Conservation (phyloP, 2,797 vertebrate genomes). For the Chrysocyon brachyurus region DNA sequence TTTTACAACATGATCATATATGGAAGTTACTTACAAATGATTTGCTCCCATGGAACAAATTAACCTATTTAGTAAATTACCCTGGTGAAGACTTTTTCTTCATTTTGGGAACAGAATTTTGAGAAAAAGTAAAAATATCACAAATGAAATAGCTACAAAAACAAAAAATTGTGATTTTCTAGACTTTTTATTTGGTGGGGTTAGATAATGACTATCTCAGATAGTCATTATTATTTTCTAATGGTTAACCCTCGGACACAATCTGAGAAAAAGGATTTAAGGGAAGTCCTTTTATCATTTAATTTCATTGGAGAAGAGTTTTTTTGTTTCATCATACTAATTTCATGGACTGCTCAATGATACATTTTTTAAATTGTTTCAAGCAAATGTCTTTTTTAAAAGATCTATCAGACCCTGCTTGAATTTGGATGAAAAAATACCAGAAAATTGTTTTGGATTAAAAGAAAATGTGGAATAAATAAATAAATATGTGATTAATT, state of each 20-base stretch:
- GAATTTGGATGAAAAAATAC: neutral
- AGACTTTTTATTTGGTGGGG: neutral
- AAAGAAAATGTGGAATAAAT: conserved; percentile 3
- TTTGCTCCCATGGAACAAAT: neutral
- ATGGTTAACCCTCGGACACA: neutral
- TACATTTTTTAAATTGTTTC: neutral
- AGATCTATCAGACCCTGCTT: neutral
- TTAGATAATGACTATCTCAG: neutral
- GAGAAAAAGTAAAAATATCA: neutral
- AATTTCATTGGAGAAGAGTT: neutral
- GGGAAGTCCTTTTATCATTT: neutral
- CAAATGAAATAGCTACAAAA: neutral
- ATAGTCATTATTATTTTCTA: conserved; percentile 23
- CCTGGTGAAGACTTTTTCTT: neutral
- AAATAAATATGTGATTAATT: neutral
- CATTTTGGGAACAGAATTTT: neutral
- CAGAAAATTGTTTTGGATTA: neutral
- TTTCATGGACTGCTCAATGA: neutral
- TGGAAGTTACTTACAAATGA: neutral
- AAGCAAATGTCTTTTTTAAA: neutral
- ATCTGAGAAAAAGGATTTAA: neutral
- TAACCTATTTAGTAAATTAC: conserved; percentile 59
- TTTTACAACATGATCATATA: neutral
- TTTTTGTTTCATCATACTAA: neutral
- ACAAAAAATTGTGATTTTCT: neutral